Evolutionary conservation across 2,888 invertebrate genomes (phyloP), one percentile per base, ranked within the genome.

Genomic region (Agrilus mali): DNA sequence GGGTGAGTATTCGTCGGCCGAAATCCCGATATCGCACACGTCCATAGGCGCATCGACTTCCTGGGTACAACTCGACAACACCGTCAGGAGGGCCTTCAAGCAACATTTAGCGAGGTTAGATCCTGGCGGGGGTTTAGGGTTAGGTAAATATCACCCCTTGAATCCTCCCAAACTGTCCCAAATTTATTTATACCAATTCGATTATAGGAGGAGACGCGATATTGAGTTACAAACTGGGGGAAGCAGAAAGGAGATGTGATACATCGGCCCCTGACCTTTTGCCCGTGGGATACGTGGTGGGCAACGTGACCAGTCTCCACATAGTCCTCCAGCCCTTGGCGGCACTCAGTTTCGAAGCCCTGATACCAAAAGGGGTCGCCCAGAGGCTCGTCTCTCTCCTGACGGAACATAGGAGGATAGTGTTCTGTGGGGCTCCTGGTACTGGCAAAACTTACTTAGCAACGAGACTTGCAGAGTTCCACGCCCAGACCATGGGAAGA

Each of bases 371-470:
- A 71, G 88, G 93, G 58, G 92, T 95, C 57, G 86, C 97, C 42
- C 93, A 95, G 70, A 82, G 96, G 65, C 72, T 71, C 59, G 76
- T 71, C 12, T 70, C 69, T n/a, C 72, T 95, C 42, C 70, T 98
- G 49, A 80, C 87, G 41, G 95, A 96, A 60, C 94, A 96, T 65
- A 76, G 94, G 20, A 73, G 97, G 38, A 81, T 98, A 47, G 95
- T 98, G 50, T 71, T 98, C 13, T 96, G 94, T 67, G 97, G 97
- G 0, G 95, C 96, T 1, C 80, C 83, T 1, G 96, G 96, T 36
- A 96, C 95, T 0, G 95, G 97, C 14, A 97, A 97, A 68, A 94
- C 94, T 1, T 95, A 94, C 64, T 71, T 97, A 52, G 96, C 96
- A 7, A 87, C 90, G 22, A 86, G 93, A 61, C 71, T 98, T 40